Conservation (phyloP, 2,797 vertebrate species). For the Florisuga fusca region DNA sequence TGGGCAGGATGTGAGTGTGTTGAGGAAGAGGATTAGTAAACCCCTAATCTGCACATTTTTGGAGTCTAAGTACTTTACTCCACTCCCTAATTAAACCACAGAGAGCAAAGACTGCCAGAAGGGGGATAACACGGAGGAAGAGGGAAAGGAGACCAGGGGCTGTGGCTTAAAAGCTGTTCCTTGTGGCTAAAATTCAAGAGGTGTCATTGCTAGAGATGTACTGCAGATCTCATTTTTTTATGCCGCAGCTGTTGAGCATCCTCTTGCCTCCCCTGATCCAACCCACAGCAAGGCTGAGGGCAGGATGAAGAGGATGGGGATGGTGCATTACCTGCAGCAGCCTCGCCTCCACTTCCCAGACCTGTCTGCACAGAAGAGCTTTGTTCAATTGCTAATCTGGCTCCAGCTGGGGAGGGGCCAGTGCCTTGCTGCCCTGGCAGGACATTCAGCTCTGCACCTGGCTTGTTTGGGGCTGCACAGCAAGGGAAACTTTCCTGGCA, state of each 20-base stretch:
- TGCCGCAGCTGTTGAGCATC: not conserved
- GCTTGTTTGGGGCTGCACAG: not conserved
- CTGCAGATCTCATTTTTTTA: not conserved
- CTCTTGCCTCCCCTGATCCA: not conserved
- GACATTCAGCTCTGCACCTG: fast-evolving
- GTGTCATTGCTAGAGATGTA: not conserved
- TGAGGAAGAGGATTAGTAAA: constrained; percentile 56
- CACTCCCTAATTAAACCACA: constrained; percentile 46
- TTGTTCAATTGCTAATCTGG: constrained; percentile 45
- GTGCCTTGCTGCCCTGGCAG: not conserved
- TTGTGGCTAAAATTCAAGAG: not conserved
- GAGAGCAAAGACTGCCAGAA: constrained; percentile 32
- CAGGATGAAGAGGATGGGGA: not conserved
- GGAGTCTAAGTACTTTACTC: constrained; percentile 26
- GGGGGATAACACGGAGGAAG: not conserved
- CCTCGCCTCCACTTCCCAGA: not conserved
- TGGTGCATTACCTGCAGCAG: not conserved
- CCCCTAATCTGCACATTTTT: constrained; percentile 45
- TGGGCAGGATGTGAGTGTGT: constrained; percentile 46
- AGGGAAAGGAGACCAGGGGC: not conserved
- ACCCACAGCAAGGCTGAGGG: not conserved
- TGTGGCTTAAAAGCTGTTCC: not conserved
- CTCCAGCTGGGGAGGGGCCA: constrained; percentile 2
- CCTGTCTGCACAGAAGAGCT: constrained; percentile 28
- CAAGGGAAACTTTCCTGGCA: not conserved